Conservation (phyloP, 2,797 vertebrate genomes). For the Oceanodroma leucorhoa region DNA sequence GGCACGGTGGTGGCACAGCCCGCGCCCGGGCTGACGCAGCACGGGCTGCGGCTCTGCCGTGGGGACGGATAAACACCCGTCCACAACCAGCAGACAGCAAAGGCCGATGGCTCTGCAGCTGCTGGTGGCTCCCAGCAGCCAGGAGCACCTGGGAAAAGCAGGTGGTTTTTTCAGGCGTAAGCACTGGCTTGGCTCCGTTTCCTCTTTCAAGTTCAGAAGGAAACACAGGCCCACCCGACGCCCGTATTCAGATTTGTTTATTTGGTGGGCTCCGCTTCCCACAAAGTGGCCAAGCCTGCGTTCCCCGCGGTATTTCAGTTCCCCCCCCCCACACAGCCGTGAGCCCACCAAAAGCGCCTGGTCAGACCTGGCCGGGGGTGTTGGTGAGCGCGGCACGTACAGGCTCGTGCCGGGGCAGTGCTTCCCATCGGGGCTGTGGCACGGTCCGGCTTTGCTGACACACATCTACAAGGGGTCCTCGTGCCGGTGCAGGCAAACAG, state of each 20-base stretch:
- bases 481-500: not conserved
- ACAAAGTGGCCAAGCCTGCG: rapidly evolving
- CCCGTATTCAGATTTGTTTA: not conserved
- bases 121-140: not conserved
- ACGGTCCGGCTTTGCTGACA: not conserved
- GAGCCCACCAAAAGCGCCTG: not conserved
- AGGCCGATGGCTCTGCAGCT: not conserved
- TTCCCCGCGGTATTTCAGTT: not conserved
- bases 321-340: rapidly evolving
- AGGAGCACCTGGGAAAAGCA: not conserved
- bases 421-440: rapidly evolving
- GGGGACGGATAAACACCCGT: not conserved
- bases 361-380: not conserved
- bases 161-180: not conserved
- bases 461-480: rapidly evolving
- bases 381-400: rapidly evolving
- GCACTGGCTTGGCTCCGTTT: not conserved
- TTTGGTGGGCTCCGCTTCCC: not conserved
- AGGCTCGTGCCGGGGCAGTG: not conserved
- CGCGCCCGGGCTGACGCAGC: not conserved
- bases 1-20: not conserved
- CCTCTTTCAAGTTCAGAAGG: not conserved
- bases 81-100: not conserved
- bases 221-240: rapidly evolving
- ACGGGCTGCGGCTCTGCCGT: not conserved